Base-by-base conservation (phyloP, 2,113 vertebrate species). In the Mirza zaza region DNA sequence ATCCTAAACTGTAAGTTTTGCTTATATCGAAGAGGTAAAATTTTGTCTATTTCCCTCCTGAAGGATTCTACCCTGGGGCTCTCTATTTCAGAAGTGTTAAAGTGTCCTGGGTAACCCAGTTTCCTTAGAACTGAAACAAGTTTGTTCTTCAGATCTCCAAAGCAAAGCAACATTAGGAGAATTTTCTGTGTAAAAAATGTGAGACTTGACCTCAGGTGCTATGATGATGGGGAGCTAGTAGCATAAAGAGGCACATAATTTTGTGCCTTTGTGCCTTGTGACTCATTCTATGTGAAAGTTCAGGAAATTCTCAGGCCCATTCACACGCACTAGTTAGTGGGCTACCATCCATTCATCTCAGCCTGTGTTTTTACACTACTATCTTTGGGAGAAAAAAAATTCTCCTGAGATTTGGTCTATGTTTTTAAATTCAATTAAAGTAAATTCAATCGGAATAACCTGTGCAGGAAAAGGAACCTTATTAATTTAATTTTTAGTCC, bases 401-500 rank as follows among this genome's bases (percentile, higher is more conserved):
- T 80, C 42, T 79, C 45, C 59, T 87, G 90, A 95, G 80, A 96
- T 55, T 59, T 76, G 14, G 87, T 61, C 67, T 90, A 25, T 91
- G 25, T 80, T 85, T 95, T 84, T 76, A 42, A 17, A 76, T 61
- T 90, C 48, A 70, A 14, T 85, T 88, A 88, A 87, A 92, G 50
- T 77, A 89, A 83, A 83, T 68, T 80, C 39, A 91, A 10, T n/a
- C 95, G 52, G 27, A 94, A 86, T 87, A 86, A 83, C 34, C n/a
- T 93, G 39, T 10, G 34, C 86, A 87, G 32, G 39, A 95, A 94
- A 76, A 45, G 29, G 5, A 70, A 5, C 6, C 23, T 79, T 21
- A 18, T 91, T 91, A 83, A 96, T 85, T 97, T 75, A 83, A 82
- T 76, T 94, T 90, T 95, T 52, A 87, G 23, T 65, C 76, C 92